Base-by-base conservation (phyloP, 2,113 vertebrate genomes). In the Himantopus leucocephalus region DNA sequence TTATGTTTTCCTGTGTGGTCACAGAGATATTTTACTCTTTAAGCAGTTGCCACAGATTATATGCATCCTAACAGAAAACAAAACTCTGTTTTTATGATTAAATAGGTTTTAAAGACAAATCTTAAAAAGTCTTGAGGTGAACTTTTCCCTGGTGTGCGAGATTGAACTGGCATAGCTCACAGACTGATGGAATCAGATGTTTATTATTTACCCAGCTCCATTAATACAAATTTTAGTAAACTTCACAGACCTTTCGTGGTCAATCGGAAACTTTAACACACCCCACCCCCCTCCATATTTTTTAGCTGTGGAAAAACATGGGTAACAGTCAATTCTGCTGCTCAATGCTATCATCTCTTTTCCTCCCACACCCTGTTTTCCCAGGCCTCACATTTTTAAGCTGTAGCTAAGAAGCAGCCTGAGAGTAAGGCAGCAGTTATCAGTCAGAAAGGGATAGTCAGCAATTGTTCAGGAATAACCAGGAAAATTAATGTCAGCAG, bases 251-350 rank as follows among this genome's bases (percentile, higher is more conserved):
- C 7, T 81, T 87, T 68, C 12, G n/a, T 11, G 16, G 30, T 64
- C 45, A 70, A 30, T 10, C 17, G 20, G 35, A 77, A 60, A 47
- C n/a, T 63, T 81, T 88, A 63, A 75, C 22, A 52, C 14, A 41
- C 37, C 20, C 45, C 19, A 6, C 8, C 2, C 5, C 4, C 4
- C 4, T 10, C 22, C 5, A 2, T 39, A 35, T 13, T n/a, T 75
- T 59, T 86, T 35, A 77, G 48, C 59, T 66, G 30, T 48, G 16
- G n/a, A 9, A 82, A 34, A 90, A 32, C 16, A 58, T 8, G 26
- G 20, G 35, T 56, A 43, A 20, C 13, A 70, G 20, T 21, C 55
- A n/a, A 9, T 39, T 85, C 23, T 85, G n/a, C 41, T 63, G 56
- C 41, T 71, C 77, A 21, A 0, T 66, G 35, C 30, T 87, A 5